Base-by-base conservation (phyloP, 2,888 invertebrate genomes). In the Platycheirus albimanus region DNA sequence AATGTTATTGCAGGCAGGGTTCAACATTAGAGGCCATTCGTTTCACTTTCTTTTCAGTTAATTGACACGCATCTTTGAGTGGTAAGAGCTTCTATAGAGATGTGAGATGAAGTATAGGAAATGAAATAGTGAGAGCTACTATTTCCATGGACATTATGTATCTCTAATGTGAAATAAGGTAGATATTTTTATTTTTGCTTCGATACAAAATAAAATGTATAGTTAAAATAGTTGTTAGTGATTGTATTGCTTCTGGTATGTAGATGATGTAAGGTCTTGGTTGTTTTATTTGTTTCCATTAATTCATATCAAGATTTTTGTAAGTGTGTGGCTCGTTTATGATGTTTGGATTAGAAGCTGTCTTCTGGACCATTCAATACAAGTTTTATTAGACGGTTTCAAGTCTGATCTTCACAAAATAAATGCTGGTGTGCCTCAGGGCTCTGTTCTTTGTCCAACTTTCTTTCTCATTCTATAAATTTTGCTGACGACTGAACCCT, bases 11-110 rank as follows among this genome's bases (percentile, higher is more conserved):
- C 17, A n/a, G 15, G 13, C 20, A 47, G 45, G 30, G 72, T 72
- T 79, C 72, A 79, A 79, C 72, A 72, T 49, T 79, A 67, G 28
- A 47, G 13, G 52, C 61, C 38, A 66, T 66, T 78, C 64, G 78
- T 79, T 79, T 79, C 72, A 72, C 78, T 79, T 79, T 79, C 78
- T 79, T 67, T 51, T 36, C 56, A 51, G 51, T 78, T 58, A 58
- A 71, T 72, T 61, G 72, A 19, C 72, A 52, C 72, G 66, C 61
- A 66, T 45, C 58, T 72, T 41, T 66, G 58, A 49, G 33, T 56
- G 6, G 45, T n/a, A 17, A 41, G 24, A 38, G 8, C n/a, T 17
- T 15, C 5, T n/a, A n/a, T n/a, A n/a, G n/a, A 8, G 54, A 28
- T 41, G 41, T 4, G 24, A 5, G 11, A 19, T 0, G 28, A 2